Conservation (phyloP, 2,797 vertebrate species). For the Esox lucius region DNA sequence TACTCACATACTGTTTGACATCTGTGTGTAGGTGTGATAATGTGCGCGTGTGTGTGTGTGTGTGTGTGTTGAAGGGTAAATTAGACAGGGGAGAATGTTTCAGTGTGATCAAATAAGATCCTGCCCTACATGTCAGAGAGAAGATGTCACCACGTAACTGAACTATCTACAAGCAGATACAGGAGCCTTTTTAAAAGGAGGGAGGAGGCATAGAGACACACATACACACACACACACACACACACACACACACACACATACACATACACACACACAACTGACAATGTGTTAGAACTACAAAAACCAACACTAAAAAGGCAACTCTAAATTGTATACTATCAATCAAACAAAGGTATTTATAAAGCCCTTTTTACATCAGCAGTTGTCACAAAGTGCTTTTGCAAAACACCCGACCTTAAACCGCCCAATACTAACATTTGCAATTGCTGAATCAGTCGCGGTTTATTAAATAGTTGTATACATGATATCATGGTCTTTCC, state of each 20-base stretch:
- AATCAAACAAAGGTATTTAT: no score
- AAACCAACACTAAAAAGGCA: constrained; percentile 1
- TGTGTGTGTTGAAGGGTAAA: not conserved
- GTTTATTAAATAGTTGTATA: no score
- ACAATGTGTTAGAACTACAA: not conserved
- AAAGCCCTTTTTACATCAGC: no score
- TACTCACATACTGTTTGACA: not conserved
- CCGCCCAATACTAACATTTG: no score
- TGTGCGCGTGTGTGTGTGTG: not conserved
- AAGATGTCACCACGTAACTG: no score
- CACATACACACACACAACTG: constrained; percentile 1
- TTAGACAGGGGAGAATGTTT: not conserved
- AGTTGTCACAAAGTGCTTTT: no score
- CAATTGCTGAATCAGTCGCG: no score
- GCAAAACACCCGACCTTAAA: no score
- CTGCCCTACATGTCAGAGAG: not conserved
- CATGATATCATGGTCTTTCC: no score
- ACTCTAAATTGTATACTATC: no score
- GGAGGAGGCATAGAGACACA: not conserved
- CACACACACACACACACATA: constrained; percentile 16
- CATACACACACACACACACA: no score
- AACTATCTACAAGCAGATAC: no score
- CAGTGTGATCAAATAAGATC: not conserved
- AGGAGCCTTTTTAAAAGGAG: not conserved
- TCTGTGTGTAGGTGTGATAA: not conserved